These are phyloP conservation scores for Sebastes alutus DNA, from an alignment of 2,797 vertebrate genomes.

Conservation along the genomic window DNA sequence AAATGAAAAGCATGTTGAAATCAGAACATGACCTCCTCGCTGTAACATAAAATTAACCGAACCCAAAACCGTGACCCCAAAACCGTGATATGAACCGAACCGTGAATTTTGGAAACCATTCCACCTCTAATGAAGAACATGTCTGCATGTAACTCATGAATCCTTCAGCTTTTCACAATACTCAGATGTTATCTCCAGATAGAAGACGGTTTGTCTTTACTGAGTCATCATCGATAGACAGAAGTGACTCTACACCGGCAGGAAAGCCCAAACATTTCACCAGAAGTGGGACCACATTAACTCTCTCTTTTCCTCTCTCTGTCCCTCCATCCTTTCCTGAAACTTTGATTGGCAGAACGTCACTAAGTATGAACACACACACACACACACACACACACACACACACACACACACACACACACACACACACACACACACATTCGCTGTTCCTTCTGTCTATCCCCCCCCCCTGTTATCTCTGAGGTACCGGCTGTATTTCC, in stretches of 20 bases:
- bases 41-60: too few relatives aligned
- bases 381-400: neutral
- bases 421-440: neutral
- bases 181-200: neutral
- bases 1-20: too few relatives aligned
- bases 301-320: neutral
- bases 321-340: neutral
- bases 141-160: neutral
- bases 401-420: neutral
- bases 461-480: slow-evolving; percentile 15
- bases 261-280: neutral
- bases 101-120: too few relatives aligned
- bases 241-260: neutral
- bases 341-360: slow-evolving; percentile 43
- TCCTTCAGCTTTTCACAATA: neutral
- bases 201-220: neutral
- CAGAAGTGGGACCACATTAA: neutral
- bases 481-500: slow-evolving; percentile 45
- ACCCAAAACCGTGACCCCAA: too few relatives aligned
- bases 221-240: slow-evolving; percentile 4
- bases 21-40: too few relatives aligned
- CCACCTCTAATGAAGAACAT: too few relatives aligned
- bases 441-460: neutral
- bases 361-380: slow-evolving; percentile 1
- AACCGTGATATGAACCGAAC: too few relatives aligned